phyloP scores from a whole-genome alignment of 1,140 invertebrate species.

The Drosophila bipectinata region DNA sequence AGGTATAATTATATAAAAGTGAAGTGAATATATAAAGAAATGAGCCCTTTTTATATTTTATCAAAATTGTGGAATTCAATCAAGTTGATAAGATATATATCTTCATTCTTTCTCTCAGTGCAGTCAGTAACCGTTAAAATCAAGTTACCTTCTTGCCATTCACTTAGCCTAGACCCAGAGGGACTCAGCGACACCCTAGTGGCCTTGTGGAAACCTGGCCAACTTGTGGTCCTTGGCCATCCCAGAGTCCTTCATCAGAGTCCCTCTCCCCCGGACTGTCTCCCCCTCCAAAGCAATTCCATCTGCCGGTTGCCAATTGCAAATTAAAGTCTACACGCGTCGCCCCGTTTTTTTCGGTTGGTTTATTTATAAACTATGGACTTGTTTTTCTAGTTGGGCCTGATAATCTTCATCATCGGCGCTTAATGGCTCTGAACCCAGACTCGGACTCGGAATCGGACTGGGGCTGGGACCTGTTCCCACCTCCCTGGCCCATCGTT shows the following conservation, averaged over 20 bases:
- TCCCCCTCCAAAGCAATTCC: not conserved
- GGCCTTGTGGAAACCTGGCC: slow-evolving; percentile 31
- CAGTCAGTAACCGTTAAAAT: slow-evolving; percentile 19
- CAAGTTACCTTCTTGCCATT: slow-evolving; percentile 25
- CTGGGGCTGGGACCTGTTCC: slow-evolving; percentile 3
- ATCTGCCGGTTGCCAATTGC: slow-evolving; percentile 17
- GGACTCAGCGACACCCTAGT: slow-evolving; percentile 3
- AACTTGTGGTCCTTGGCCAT: slow-evolving; percentile 9
- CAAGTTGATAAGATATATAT: too few relatives aligned
- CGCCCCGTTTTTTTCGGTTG: slow-evolving; percentile 34
- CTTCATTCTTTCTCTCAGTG: not conserved
- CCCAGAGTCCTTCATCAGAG: not conserved
- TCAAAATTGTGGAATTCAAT: too few relatives aligned
- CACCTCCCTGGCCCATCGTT: slow-evolving; percentile 4
- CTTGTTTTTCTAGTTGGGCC: slow-evolving; percentile 78
- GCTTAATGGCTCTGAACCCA: slow-evolving; percentile 42
- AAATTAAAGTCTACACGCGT: slow-evolving; percentile 29
- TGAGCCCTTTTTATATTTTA: too few relatives aligned
- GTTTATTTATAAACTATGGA: slow-evolving; percentile 76
- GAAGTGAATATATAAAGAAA: too few relatives aligned
- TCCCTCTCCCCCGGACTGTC: too few relatives aligned
- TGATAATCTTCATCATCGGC: slow-evolving; percentile 70
- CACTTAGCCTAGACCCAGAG: slow-evolving; percentile 52
- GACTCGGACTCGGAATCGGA: slow-evolving; percentile 30
- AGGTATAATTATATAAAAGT: too few relatives aligned